Percentiles rank a stretch among this genome's conserved stretches.
Evolutionary conservation across 2,797 vertebrate genomes (phyloP).

Genomic region (Alexandromys oeconomus): DNA sequence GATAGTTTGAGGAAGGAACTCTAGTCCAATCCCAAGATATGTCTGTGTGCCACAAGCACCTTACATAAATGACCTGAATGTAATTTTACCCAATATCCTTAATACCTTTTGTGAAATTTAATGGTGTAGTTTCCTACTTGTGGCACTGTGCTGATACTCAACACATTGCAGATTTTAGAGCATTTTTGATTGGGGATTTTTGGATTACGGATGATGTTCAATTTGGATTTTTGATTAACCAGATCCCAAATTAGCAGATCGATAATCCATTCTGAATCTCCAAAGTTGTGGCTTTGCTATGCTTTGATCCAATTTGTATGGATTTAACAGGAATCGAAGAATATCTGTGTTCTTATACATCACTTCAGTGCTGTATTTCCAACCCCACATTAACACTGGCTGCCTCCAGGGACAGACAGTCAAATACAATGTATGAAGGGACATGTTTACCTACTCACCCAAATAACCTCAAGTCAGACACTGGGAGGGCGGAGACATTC

Average conservation of each 20-base stretch:
- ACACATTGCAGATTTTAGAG: background rate
- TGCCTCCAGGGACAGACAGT: background rate
- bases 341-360: slow-evolving; percentile 35
- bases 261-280: background rate
- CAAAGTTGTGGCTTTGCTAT: background rate
- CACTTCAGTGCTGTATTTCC: slow-evolving; percentile 10
- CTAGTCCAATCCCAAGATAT: background rate
- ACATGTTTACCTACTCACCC: background rate
- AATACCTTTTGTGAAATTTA: background rate
- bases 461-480: background rate
- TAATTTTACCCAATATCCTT: no score
- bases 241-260: background rate
- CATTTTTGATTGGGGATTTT: background rate
- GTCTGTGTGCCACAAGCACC: no score
- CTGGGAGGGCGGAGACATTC: background rate
- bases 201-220: background rate
- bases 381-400: background rate
- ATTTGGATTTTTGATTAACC: background rate
- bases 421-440: background rate
- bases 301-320: background rate
- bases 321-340: background rate
- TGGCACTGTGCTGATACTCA: background rate
- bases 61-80: background rate
- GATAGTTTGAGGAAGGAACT: background rate
- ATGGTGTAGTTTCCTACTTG: background rate